Evolutionary conservation across 2,888 invertebrate species (phyloP).

Genomic region (Ormyrus labotus): DNA sequence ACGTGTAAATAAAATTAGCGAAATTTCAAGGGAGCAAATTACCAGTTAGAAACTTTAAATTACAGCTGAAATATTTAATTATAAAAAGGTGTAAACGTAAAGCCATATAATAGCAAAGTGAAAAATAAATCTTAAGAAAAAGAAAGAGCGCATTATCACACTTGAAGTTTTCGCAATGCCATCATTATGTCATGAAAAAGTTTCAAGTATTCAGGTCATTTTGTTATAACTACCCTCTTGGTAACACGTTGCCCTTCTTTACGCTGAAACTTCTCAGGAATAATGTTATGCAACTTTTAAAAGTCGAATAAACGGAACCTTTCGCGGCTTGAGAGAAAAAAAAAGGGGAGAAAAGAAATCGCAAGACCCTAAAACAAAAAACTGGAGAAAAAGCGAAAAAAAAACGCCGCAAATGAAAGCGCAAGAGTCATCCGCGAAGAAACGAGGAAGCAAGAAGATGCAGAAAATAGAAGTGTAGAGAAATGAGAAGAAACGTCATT

Average conservation of each 20-base stretch:
- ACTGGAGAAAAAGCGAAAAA: not conserved
- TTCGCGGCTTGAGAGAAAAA: slow-evolving; percentile 13
- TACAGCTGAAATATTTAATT: no score
- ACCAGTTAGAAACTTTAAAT: no score
- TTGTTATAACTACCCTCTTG: slow-evolving; percentile 53
- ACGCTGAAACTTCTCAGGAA: slow-evolving; percentile 42
- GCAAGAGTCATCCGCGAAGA: slow-evolving; percentile 33
- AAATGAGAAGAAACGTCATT: not conserved
- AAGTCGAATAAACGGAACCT: slow-evolving; percentile 53
- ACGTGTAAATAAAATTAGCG: no score
- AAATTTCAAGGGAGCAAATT: no score
- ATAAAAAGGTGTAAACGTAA: no score
- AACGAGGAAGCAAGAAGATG: slow-evolving; percentile 20
- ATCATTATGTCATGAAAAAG: slow-evolving; percentile 54
- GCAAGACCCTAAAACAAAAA: slow-evolving; percentile 16
- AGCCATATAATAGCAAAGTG: not conserved
- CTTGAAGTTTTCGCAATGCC: slow-evolving; percentile 45
- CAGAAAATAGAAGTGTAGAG: no score
- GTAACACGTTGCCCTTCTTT: slow-evolving; percentile 51
- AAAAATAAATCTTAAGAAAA: slow-evolving; percentile 35
- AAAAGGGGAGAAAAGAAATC: not conserved
- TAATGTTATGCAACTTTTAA: slow-evolving; percentile 55
- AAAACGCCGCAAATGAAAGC: slow-evolving; percentile 16
- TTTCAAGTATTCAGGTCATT: slow-evolving; percentile 52
- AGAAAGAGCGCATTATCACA: slow-evolving; percentile 18